Percentiles rank a stretch among this genome's conserved stretches.
Evolutionary conservation across 2,888 invertebrate species (phyloP).

Genomic region (Cheilosia grossa): DNA sequence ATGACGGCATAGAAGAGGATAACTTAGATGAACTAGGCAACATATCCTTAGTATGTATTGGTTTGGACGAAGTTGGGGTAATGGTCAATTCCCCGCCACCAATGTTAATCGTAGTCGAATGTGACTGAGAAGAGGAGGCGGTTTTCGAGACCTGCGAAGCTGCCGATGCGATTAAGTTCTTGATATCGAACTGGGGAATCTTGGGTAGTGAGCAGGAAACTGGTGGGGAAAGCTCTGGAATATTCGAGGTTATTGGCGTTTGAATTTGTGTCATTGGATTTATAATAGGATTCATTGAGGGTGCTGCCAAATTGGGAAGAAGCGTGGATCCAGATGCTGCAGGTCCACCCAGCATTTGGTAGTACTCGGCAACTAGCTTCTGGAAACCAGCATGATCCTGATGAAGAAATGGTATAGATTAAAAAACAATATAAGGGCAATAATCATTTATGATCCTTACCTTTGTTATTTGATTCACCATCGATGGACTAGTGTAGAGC

Average conservation of each 20-base stretch:
- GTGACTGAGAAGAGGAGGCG: slow-evolving; percentile 57
- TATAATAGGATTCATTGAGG: slow-evolving; percentile 55
- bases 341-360: slow-evolving; percentile 74
- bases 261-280: slow-evolving; percentile 72
- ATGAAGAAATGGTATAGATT: not conserved
- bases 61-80: slow-evolving; percentile 75
- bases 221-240: slow-evolving; percentile 17
- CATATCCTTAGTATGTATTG: slow-evolving; percentile 59
- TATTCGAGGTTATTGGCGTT: slow-evolving; percentile 47
- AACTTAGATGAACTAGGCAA: slow-evolving; percentile 44
- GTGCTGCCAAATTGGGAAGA: slow-evolving; percentile 64
- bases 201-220: slow-evolving; percentile 46
- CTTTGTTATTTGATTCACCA: slow-evolving; percentile 61
- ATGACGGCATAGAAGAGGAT: slow-evolving; percentile 55
- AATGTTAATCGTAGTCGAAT: slow-evolving; percentile 76
- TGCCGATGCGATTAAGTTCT: slow-evolving; percentile 76
- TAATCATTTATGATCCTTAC: slow-evolving; percentile 26
- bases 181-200: slow-evolving; percentile 77
- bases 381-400: slow-evolving; percentile 75
- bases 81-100: slow-evolving; percentile 77
- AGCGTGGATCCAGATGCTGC: slow-evolving; percentile 52
- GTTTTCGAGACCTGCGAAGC: slow-evolving; percentile 76
- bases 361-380: slow-evolving; percentile 76
- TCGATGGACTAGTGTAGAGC: slow-evolving; percentile 72
- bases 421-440: not conserved